Evolutionary conservation across 2,113 vertebrate genomes (phyloP).

Genomic region (Zosterops lateralis): DNA sequence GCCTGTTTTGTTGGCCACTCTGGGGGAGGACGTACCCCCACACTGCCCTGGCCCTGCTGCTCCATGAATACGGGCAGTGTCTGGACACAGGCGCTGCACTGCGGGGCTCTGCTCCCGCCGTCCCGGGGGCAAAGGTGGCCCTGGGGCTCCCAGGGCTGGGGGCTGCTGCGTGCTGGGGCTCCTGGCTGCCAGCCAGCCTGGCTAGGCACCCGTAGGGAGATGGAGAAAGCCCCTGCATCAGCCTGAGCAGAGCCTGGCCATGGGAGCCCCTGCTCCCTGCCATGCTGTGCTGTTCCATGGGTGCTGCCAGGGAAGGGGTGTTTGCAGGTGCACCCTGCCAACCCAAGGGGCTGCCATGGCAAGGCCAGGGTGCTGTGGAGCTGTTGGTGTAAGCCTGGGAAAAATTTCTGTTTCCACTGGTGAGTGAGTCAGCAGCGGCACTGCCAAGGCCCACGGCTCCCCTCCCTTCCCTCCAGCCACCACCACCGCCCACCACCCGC

Average conservation of each 20-base stretch:
- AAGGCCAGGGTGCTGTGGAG: not conserved
- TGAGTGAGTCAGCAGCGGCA: not conserved
- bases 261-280: not conserved
- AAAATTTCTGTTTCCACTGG: conserved; percentile 8
- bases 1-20: not conserved
- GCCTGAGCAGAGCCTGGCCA: fast-evolving
- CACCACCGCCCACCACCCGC: not conserved
- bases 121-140: not conserved
- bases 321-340: not conserved
- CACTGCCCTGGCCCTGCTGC: fast-evolving
- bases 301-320: not conserved
- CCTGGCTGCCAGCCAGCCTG: not conserved
- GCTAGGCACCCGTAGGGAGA: fast-evolving
- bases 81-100: fast-evolving
- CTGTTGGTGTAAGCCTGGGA: not conserved
- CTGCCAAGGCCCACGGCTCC: not conserved
- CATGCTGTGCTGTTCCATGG: fast-evolving
- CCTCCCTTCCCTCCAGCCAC: conserved; percentile 32
- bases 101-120: fast-evolving
- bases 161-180: not conserved
- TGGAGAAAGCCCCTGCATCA: fast-evolving
- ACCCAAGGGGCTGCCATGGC: fast-evolving
- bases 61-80: conserved; percentile 8
- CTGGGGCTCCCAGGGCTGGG: not conserved
- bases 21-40: not conserved